Percentiles rank a stretch among this genome's conserved stretches.
phyloP scores from a whole-genome alignment of 1,140 invertebrate species.

The Bombus superbus region DNA sequence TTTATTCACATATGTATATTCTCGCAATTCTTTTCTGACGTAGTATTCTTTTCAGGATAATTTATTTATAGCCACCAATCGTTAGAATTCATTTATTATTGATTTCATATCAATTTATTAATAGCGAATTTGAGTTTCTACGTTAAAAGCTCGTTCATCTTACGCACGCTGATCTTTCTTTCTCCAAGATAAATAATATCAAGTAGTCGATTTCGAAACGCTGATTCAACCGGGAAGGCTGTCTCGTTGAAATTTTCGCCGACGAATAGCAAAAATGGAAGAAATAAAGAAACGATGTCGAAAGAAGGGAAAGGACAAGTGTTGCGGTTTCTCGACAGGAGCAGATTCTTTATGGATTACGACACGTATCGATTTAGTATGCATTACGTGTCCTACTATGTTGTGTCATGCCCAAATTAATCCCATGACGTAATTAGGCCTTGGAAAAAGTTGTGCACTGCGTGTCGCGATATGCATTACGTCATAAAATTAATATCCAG shows the following conservation, averaged over 20 bases:
- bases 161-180: neutral
- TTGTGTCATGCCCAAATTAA: conserved; percentile 46
- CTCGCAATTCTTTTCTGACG: neutral
- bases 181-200: neutral
- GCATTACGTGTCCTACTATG: conserved; percentile 26
- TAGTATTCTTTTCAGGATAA: neutral
- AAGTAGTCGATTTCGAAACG: neutral
- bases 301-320: neutral
- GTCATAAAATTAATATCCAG: conserved; percentile 19
- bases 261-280: neutral
- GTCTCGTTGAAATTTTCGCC: neutral
- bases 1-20: neutral
- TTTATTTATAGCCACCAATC: neutral
- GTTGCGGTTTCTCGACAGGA: conserved; percentile 15
- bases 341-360: conserved; percentile 33
- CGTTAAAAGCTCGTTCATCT: neutral
- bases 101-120: too few species aligned
- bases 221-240: neutral
- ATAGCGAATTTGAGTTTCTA: neutral
- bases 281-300: neutral
- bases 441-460: conserved; percentile 18
- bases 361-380: conserved; percentile 44
- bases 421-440: conserved; percentile 48
- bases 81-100: neutral
- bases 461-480: neutral